Base-by-base conservation (phyloP, 2,113 vertebrate species). In the Eurypyga helias region DNA sequence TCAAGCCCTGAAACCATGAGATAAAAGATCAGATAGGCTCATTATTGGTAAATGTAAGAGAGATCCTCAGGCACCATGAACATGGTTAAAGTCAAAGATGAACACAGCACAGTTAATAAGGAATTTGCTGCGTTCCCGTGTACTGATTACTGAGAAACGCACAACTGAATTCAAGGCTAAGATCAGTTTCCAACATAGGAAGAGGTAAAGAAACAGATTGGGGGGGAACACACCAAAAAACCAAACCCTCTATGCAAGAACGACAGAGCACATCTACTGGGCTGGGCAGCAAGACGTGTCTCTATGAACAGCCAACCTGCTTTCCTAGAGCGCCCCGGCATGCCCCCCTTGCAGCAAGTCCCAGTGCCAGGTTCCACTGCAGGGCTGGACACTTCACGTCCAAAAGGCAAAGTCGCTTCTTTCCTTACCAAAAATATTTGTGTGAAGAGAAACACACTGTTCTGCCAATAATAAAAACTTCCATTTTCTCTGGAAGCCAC, bases 311-410 rank as follows among this genome's bases (percentile, higher is more conserved):
- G 25, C 17, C 15, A 33, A 43, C 6, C 7, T 5, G 7, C 31
- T 18, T 49, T 20, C 26, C 36, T 20, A 18, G 24, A 17, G 29
- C 2, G 0, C 5, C 7, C 16, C 1, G 0, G 43, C 54, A 18
- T 6, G 25, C 17, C 20, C 38, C 54, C 19, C 21, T 3, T 31
- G 45, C 73, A 69, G 43, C 13, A 16, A 24, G 13, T 29, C 41
- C 70, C 49, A 10, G 4, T 10, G 43, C 36, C 51, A 71, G 33
- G n/a, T 28, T 33, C 9, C 21, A 6, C 19, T 11, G 28, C 55
- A 43, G 77, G 79, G 28, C 11, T n/a, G 23, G 23, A 45, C 3
- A 0, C 17, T 48, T 31, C 28, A 34, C 57, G 5, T n/a, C 43
- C 19, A 45, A 67, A 66, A 38, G 0, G 16, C 13, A 54, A 72